These are phyloP conservation scores for Deilephila elpenor DNA, from an alignment of 2,888 invertebrate genomes.

Conservation along the genomic window DNA sequence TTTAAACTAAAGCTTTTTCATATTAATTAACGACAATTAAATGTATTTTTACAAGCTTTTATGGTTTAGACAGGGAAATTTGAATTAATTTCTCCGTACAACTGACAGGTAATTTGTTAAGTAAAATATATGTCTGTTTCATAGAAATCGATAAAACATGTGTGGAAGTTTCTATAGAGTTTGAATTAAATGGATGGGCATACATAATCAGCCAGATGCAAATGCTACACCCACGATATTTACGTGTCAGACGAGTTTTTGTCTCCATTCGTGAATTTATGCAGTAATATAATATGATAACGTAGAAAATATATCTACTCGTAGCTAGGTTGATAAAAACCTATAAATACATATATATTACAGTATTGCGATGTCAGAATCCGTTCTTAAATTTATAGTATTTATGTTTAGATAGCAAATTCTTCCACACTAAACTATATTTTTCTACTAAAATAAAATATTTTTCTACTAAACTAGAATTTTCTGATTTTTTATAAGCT, in stretches of 20 bases:
- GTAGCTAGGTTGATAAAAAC: not conserved
- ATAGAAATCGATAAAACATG: not conserved
- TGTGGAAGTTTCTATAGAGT: not conserved
- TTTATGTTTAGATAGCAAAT: too few relatives aligned
- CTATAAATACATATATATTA: too few relatives aligned
- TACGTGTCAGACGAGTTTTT: not conserved
- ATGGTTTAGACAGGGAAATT: not conserved
- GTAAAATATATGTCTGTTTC: not conserved
- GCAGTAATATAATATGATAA: not conserved
- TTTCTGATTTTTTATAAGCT: too few relatives aligned
- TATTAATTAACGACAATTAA: not conserved
- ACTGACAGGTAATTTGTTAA: conserved; percentile 9
- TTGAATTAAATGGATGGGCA: not conserved
- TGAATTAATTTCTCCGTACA: not conserved
- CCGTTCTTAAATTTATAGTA: too few relatives aligned
- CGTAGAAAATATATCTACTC: not conserved
- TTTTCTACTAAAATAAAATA: too few relatives aligned
- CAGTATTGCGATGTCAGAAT: too few relatives aligned
- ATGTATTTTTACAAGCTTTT: not conserved
- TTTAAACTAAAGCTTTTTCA: too few relatives aligned
- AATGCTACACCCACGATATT: not conserved
- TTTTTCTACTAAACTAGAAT: too few relatives aligned
- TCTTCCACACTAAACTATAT: too few relatives aligned
- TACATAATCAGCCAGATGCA: not conserved
- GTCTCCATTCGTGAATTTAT: not conserved